Evolutionary conservation across 2,113 vertebrate genomes (phyloP).

Genomic region (Cyphotilapia sp.): DNA sequence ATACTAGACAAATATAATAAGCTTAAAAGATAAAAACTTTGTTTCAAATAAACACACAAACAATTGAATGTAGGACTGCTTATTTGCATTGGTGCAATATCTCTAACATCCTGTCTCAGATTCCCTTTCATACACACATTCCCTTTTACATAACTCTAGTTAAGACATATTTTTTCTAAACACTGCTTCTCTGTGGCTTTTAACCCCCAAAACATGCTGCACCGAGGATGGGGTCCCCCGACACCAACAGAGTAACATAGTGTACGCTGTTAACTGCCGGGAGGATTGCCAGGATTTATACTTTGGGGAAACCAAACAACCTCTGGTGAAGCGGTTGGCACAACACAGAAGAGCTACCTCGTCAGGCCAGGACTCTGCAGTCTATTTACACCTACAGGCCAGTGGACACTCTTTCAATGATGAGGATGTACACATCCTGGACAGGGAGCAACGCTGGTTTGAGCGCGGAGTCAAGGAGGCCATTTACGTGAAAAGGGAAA

Average conservation of each 20-base stretch:
- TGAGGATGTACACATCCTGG: not conserved
- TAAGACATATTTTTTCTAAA: not conserved
- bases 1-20: not conserved
- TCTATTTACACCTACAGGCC: not conserved
- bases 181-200: fast-evolving
- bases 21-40: fast-evolving
- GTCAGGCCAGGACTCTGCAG: not conserved
- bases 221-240: fast-evolving
- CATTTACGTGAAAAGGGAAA: not conserved
- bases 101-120: not conserved
- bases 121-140: not conserved
- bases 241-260: not conserved
- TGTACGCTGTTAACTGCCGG: fast-evolving
- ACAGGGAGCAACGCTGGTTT: not conserved
- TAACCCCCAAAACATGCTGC: not conserved
- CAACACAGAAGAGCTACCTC: not conserved
- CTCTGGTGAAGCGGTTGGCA: fast-evolving
- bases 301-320: not conserved
- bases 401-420: not conserved
- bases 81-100: not conserved
- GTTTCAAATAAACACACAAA: not conserved
- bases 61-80: not conserved
- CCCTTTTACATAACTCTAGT: not conserved
- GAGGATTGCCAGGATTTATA: not conserved
- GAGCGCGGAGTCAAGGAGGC: fast-evolving